These are phyloP conservation scores for Epinotia nisella DNA, from an alignment of 2,888 invertebrate species.

Conservation along the genomic window DNA sequence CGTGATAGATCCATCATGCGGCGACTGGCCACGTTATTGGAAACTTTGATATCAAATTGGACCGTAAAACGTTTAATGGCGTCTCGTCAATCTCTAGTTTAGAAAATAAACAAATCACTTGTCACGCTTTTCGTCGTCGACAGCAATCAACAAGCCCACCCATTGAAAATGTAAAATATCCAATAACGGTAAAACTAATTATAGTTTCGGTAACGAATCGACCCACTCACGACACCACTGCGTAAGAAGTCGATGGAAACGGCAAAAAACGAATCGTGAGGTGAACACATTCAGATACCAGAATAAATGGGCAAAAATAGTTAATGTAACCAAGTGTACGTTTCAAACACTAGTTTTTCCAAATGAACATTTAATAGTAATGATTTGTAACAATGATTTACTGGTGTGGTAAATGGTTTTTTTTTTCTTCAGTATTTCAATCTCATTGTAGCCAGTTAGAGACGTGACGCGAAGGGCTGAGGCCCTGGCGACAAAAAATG, in stretches of 20 bases:
- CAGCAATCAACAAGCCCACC: slow-evolving; percentile 62
- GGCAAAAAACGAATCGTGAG: slow-evolving; percentile 76
- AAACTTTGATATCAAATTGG: slow-evolving; percentile 42
- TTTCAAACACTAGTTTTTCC: slow-evolving; percentile 44
- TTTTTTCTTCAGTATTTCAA: slow-evolving; percentile 55
- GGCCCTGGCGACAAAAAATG: slow-evolving; percentile 70
- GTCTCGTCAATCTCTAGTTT: slow-evolving; percentile 44
- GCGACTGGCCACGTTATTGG: slow-evolving; percentile 26
- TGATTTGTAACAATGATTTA: slow-evolving; percentile 46
- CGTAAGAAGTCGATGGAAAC: slow-evolving; percentile 63
- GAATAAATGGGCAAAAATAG: slow-evolving; percentile 62
- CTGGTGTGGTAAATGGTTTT: slow-evolving; percentile 24
- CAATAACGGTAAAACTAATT: slow-evolving; percentile 79
- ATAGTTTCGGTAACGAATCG: slow-evolving; percentile 76
- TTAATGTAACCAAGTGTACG: slow-evolving; percentile 59
- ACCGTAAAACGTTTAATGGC: slow-evolving; percentile 43
- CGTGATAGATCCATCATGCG: slow-evolving; percentile 40
- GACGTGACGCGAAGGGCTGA: slow-evolving; percentile 62
- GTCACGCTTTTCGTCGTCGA: slow-evolving; percentile 67
- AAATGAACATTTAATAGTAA: slow-evolving; percentile 41
- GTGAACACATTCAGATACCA: slow-evolving; percentile 66
- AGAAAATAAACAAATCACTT: slow-evolving; percentile 67
- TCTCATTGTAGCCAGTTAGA: slow-evolving; percentile 64
- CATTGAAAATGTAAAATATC: slow-evolving; percentile 72
- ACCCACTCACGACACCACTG: slow-evolving; percentile 72